Conservation (phyloP, 2,797 vertebrate genomes). For the Poecilia gillii region DNA sequence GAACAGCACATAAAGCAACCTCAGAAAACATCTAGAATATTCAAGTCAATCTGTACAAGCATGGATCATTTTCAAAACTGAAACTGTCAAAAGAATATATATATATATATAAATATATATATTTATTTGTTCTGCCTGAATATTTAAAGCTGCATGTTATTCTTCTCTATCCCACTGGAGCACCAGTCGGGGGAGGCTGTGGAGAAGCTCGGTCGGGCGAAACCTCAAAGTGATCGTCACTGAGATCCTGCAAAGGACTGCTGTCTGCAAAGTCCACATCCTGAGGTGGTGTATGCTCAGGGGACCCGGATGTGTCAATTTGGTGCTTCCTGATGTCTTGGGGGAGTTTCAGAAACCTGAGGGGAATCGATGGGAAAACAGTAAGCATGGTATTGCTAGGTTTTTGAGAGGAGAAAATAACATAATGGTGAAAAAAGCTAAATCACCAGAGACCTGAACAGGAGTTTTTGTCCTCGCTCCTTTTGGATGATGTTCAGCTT, state of each 20-base stretch:
- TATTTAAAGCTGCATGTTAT: background rate
- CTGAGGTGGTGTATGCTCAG: conserved; percentile 60
- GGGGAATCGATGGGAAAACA: background rate
- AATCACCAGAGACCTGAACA: conserved; percentile 84
- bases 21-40: conserved; percentile 3
- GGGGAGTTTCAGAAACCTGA: conserved; percentile 90
- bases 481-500: conserved; percentile 96
- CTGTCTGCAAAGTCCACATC: conserved; percentile 43
- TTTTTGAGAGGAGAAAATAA: background rate
- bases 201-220: conserved; percentile 74
- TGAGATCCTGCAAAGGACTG: conserved; percentile 66
- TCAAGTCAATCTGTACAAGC: conserved; percentile 17
- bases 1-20: conserved; percentile 24
- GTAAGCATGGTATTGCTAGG: background rate
- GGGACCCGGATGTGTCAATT: conserved; percentile 70
- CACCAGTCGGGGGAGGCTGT: conserved; percentile 28
- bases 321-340: conserved; percentile 76
- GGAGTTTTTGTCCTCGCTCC: conserved; percentile 90
- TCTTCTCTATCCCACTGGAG: conserved; percentile 43
- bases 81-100: conserved; percentile 16
- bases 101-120: conserved; percentile 10
- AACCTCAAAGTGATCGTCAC: conserved; percentile 77
- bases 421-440: background rate
- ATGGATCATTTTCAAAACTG: conserved; percentile 13
- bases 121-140: background rate